Evolutionary conservation across 2,113 vertebrate species (phyloP), one percentile per base, ranked within the genome.

Genomic region (Dolichallabes microphthalmus): DNA sequence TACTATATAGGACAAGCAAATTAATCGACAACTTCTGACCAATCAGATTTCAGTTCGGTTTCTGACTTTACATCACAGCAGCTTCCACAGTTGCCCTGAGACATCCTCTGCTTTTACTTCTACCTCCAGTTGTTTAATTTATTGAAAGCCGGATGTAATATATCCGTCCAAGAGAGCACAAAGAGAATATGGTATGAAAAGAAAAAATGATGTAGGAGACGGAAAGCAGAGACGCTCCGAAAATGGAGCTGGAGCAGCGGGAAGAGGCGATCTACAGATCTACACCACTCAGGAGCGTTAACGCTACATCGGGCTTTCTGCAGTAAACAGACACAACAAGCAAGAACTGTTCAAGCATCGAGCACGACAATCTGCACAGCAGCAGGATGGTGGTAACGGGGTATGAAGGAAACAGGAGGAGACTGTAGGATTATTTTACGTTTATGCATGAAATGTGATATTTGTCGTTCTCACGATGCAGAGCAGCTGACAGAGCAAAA

Each of bases 211-310:
- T 25, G 39, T 13, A 13, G 32, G 50, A 52, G 74, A 68, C 52
- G 22, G 61, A 52, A 19, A 30, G 60, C 22, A 12, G 57, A 35
- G 58, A 69, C 7, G 64, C 63, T 69, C 20, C 4, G 58, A 50
- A 75, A 64, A 84, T 55, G 60, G 76, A 69, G 84, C 32, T 60
- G 84, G 19, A 71, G 57, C 76, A 73, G 77, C 25, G 20, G 84
- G 77, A 85, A 73, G 66, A 58, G 13, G 77, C 0, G 57, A 45
- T 55, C 4, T 22, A 82, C n/a, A 32, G 17, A 69, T 71, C 27
- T 57, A 9, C 19, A 68, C 1, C 39, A 30, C 27, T 82, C 80
- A 71, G 80, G 50, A 82, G 64, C 52, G n/a, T 27, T 52, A 32
- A 69, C n/a, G 27, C 22, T 20, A 22, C 25, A 53, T 7, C 39